Conservation (phyloP, 2,888 invertebrate species). For the Unio pictorum region DNA sequence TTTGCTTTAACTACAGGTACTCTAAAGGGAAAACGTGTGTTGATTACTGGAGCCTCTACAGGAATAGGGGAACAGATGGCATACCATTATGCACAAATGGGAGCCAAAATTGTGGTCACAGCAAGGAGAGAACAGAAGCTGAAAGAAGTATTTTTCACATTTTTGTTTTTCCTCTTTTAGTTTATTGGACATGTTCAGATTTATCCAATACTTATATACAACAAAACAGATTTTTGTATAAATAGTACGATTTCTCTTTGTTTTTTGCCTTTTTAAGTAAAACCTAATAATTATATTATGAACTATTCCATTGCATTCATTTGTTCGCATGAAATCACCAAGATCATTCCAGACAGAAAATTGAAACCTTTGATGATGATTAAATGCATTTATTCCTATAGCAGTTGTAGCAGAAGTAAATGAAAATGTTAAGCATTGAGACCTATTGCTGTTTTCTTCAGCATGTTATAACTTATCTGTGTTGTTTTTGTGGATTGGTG, state of each 20-base stretch:
- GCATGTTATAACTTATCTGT: too few species aligned
- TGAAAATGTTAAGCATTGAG: too few species aligned
- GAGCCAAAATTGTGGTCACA: slow-evolving; percentile 63
- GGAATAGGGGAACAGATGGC: slow-evolving; percentile 70
- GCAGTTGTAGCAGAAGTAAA: too few species aligned
- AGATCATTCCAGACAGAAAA: not conserved
- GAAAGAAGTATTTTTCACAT: slow-evolving; percentile 41
- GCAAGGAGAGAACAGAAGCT: slow-evolving; percentile 57
- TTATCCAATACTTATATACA: too few species aligned
- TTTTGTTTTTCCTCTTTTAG: not conserved
- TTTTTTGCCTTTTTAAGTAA: too few species aligned
- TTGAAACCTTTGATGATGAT: not conserved
- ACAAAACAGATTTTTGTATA: too few species aligned
- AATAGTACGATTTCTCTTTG: too few species aligned
- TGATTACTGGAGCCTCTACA: slow-evolving; percentile 67
- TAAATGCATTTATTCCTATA: too few species aligned
- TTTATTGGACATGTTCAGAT: too few species aligned
- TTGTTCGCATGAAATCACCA: not conserved
- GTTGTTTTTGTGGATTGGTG: too few species aligned
- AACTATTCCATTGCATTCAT: not conserved
- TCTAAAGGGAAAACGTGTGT: slow-evolving; percentile 60
- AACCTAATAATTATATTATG: too few species aligned
- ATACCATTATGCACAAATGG: slow-evolving; percentile 64
- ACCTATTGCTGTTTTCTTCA: too few species aligned
- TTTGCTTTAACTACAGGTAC: slow-evolving; percentile 28